phyloP scores from a whole-genome alignment of 2,113 vertebrate genomes.

The Orthonyx spaldingii region DNA sequence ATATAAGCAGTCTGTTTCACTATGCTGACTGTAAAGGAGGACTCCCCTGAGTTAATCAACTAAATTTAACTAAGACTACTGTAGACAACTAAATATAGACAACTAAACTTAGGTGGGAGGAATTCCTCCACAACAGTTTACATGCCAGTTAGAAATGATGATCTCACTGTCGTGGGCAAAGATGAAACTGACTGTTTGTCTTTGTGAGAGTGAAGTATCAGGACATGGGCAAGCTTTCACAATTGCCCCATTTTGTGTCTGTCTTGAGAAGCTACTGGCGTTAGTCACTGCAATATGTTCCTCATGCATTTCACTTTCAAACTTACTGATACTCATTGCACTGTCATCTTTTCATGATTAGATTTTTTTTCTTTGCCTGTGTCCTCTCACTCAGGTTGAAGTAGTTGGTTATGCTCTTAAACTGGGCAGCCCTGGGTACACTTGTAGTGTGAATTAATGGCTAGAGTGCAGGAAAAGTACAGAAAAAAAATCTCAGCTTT shows the following conservation, averaged over 20 bases:
- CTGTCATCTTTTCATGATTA: neutral
- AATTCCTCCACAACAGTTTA: slow-evolving; percentile 49
- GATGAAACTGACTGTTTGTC: neutral
- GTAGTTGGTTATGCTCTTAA: neutral
- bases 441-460: neutral
- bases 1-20: neutral
- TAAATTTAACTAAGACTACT: slow-evolving; percentile 42
- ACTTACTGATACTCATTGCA: neutral
- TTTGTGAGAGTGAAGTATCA: neutral
- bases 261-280: neutral
- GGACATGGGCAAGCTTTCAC: neutral
- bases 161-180: slow-evolving; percentile 16
- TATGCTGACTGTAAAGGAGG: neutral
- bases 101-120: slow-evolving; percentile 54
- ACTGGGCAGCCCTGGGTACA: neutral
- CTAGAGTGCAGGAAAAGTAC: neutral
- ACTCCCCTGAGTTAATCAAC: neutral
- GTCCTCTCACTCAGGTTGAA: neutral
- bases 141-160: neutral
- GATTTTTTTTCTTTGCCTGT: neutral
- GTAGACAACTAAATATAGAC: slow-evolving; percentile 42
- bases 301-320: neutral
- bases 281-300: neutral
- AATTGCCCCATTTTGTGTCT: neutral
- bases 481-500: neutral